A percentile compares a stretch with the other conserved stretches of the same genome.
Evolutionary conservation across 2,888 invertebrate genomes (phyloP).

Genomic region (Drosophila suboccidentalis): DNA sequence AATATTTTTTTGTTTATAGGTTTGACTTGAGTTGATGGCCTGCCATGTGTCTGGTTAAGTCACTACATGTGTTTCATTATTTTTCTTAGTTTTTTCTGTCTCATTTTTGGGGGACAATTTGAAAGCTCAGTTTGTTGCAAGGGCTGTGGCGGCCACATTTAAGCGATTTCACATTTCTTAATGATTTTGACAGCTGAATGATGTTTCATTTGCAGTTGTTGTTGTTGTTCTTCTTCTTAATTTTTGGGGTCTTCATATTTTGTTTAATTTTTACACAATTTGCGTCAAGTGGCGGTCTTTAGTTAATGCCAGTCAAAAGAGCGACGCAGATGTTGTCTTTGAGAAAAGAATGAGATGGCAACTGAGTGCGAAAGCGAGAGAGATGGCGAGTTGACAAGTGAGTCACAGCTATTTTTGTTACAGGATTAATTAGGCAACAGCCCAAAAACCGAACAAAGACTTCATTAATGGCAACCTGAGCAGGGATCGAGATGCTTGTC

Average conservation of each 20-base stretch:
- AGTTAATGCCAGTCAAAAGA: conserved; percentile 73
- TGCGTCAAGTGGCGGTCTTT: conserved; percentile 74
- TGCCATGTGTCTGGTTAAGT: conserved; percentile 57
- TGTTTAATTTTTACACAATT: conserved; percentile 65
- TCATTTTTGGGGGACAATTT: conserved; percentile 4
- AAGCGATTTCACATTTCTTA: conserved; percentile 82
- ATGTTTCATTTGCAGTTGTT: conserved; percentile 69
- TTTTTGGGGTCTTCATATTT: conserved; percentile 41
- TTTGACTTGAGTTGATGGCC: conserved; percentile 22
- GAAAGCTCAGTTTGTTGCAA: conserved; percentile 62
- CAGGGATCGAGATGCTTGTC: conserved; percentile 38
- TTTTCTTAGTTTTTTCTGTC: conserved; percentile 5
- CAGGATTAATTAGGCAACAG: conserved; percentile 61
- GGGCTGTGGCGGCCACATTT: conserved; percentile 58
- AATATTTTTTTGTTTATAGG: conserved; percentile 42
- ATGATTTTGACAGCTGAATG: conserved; percentile 84
- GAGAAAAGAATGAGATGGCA: background rate
- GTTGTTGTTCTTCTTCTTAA: conserved; percentile 32
- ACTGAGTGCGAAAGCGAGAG: background rate
- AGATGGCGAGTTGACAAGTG: conserved; percentile 3
- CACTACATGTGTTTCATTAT: conserved; percentile 56
- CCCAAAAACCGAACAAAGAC: conserved; percentile 51
- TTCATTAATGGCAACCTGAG: conserved; percentile 70
- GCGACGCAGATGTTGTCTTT: conserved; percentile 57
- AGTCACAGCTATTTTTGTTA: conserved; percentile 14